Base-by-base conservation (phyloP, 30 jellyfish, hydroid and myxozoan genomes). In the Cassiopea andromeda region DNA sequence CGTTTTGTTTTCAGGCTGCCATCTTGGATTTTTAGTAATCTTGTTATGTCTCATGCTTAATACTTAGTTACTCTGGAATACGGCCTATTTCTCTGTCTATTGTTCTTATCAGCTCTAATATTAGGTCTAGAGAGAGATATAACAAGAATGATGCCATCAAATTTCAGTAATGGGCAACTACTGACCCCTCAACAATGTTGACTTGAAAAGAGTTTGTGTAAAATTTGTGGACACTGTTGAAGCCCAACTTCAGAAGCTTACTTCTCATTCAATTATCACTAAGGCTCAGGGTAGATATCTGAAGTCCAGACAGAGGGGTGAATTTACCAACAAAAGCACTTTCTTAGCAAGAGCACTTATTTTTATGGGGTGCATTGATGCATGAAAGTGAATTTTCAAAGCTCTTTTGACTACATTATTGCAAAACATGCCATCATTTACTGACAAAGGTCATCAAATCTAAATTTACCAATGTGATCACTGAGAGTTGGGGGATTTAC, bases 231-330 rank as follows among this genome's bases (percentile, higher is more conserved):
- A 75, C 68, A 75, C 19, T 44, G 84, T 75, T 19, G 84, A 75
- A 75, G 17, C 60, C 84, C 58, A 75, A 69, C 78, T 69, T 69
- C 78, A 80, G 46, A 86, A 78, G 76, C 85, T 92, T 18, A 87
- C 98, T 14, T 44, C 94, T 19, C 98, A 92, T 81, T 92, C 97
- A 60, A 79, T 60, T 75, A 80, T 92, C 68, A 61, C 97, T 54
- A 92, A 87, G 81, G 71, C 82, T 75, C 94, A 92, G 74, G 60
- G 94, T 9, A 87, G 67, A 68, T 59, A 68, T 69, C 78, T 69
- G 45, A 69, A 69, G 78, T 69, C 78, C 48, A 69, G 78, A 69
- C 8, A 69, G 15, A 44, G n/a, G 73, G 73, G 73, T 60, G 38
- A 27, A 27, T 27, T 27, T 27, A 27, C 78, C 15, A 14, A 19